phyloP scores from a whole-genome alignment of 2,888 invertebrate species.

The Platynereis dumerilii region DNA sequence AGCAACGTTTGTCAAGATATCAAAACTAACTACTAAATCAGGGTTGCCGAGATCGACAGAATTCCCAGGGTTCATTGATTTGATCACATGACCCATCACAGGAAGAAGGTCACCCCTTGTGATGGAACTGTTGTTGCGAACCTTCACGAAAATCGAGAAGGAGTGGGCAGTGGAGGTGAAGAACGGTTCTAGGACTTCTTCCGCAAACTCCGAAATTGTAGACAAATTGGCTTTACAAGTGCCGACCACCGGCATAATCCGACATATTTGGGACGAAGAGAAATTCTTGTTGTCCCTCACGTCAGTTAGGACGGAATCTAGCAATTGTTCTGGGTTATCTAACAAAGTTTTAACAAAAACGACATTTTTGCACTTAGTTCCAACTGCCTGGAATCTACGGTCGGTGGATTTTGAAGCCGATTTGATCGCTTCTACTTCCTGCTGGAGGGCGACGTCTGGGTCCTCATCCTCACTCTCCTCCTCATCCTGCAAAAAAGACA shows the following conservation, averaged over 20 bases:
- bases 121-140: conserved; percentile 63
- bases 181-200: conserved; percentile 73
- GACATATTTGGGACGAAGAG: conserved; percentile 78
- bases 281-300: conserved; percentile 73
- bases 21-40: conserved; percentile 79
- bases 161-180: conserved; percentile 64
- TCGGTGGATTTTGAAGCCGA: conserved; percentile 28
- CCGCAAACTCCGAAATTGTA: conserved; percentile 76
- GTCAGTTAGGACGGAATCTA: conserved; percentile 76
- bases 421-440: conserved; percentile 41
- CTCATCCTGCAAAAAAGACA: conserved; percentile 25
- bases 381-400: conserved; percentile 71
- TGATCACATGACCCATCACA: conserved; percentile 75
- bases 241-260: conserved; percentile 81
- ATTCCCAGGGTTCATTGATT: conserved; percentile 52
- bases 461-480: conserved; percentile 46
- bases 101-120: conserved; percentile 70
- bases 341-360: conserved; percentile 83
- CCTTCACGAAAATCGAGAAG: conserved; percentile 46
- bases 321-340: conserved; percentile 77
- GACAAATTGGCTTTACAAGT: conserved; percentile 79
- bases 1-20: conserved; percentile 81
- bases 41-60: conserved; percentile 76
- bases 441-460: conserved; percentile 57
- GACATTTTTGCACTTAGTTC: conserved; percentile 83